Evolutionary conservation across 2,888 invertebrate species (phyloP), one percentile per base, ranked within the genome.

Genomic region (Callyntrura sp.): DNA sequence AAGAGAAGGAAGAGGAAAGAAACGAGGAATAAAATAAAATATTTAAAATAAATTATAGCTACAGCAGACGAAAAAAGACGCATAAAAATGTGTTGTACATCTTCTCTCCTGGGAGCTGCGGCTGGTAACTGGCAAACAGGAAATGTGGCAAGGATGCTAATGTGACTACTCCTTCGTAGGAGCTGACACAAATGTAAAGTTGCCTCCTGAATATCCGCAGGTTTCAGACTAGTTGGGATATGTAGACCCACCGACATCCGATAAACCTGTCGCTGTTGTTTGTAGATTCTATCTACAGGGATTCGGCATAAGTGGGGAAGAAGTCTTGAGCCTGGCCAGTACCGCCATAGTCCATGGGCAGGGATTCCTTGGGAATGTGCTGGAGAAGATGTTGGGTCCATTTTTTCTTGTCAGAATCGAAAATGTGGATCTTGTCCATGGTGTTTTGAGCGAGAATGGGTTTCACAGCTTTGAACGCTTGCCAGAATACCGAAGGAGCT

Each of bases 401-500:
- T 78, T 76, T 91, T 17, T 91, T 88, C 65, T 81, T 88, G 78
- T 91, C 91, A 3, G 88, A 81, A 51, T 91, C 91, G 73, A 91
- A 85, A 68, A 91, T 91, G 28, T 91, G 87, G 28, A 91, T 91
- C 79, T 91, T 90, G 43, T 88, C 85, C 81, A 91, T 83, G 3
- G 91, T 91, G 51, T 84, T 90, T 45, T 90, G 90, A 62, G 90
- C 90, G 25, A 91, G 86, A n/a, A 91, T 14, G 8, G 91, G 91
- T 43, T 91, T 91, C 60, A 91, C 85, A 45, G 90, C 85, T 82
- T 91, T 91, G 60, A 90, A 91, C 20, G 88, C 91, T 76, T 91
- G 91, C 90, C 90, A 90, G 70, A 91, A 91, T 78, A 91, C 88
- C 48, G 90, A 73, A 48, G 91, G 91, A 82, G 91, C 91, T 91